A percentile compares a stretch with the other conserved stretches of the same genome.
phyloP scores from a whole-genome alignment of 2,888 invertebrate genomes.

The Aricia artaxerxes region DNA sequence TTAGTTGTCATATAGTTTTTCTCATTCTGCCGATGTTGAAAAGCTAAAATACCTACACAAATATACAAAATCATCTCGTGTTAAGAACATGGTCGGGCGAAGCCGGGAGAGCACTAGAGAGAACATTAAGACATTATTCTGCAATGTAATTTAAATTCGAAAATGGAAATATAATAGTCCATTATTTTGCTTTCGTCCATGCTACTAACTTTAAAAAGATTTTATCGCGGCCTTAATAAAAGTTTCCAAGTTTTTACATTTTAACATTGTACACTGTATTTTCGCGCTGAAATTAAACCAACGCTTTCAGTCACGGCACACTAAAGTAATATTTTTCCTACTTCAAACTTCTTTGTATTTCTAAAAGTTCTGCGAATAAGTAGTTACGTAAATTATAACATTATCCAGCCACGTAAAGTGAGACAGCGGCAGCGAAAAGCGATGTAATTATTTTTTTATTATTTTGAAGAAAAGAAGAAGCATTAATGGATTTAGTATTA shows the following conservation, averaged over 20 bases:
- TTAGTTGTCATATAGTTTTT: no score
- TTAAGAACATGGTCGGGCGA: no score
- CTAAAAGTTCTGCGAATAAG: not conserved
- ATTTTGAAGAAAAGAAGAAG: no score
- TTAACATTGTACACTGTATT: slow-evolving; percentile 6
- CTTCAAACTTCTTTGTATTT: not conserved
- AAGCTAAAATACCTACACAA: no score
- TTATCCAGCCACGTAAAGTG: not conserved
- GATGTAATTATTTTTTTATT: not conserved
- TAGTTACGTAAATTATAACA: not conserved
- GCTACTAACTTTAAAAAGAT: slow-evolving; percentile 14
- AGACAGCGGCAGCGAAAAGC: not conserved
- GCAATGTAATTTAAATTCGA: not conserved
- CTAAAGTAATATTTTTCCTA: not conserved
- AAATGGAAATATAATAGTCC: not conserved
- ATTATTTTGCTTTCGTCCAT: slow-evolving; percentile 17
- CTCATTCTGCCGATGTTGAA: no score
- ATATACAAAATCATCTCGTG: no score
- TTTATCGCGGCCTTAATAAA: slow-evolving; percentile 18
- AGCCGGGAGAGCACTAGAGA: not conserved
- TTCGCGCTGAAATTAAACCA: not conserved
- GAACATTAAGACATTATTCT: not conserved
- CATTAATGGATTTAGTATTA: no score
- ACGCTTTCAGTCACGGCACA: not conserved
- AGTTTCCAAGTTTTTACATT: slow-evolving; percentile 22